Base-by-base conservation (phyloP, 2,888 invertebrate genomes). In the Drosophila paracracens region DNA sequence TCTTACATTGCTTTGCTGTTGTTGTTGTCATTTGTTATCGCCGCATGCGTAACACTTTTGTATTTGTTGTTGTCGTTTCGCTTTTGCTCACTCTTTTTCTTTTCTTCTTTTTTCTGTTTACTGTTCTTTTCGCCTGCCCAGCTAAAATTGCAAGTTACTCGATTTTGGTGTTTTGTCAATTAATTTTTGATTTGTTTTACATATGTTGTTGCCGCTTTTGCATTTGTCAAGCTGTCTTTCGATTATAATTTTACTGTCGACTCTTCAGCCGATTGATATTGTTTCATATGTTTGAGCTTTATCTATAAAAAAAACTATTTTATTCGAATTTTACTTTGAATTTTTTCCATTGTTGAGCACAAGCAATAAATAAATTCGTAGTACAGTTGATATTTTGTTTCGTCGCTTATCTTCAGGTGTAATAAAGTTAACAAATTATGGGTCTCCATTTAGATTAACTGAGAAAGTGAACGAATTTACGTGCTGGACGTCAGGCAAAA, bases 61-160 rank as follows among this genome's bases (percentile, higher is more conserved):
- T 35, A 21, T 51, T 36, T 69, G 40, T 50, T 57, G 60, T 18
- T 75, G 38, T 33, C 62, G 18, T 61, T 61, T 18, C 51, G 63
- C 51, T 70, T 59, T 66, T 61, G 51, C 50, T 40, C 67, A 68
- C 59, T 64, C 18, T 18, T 38, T 38, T 38, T 40, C n/a, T 21
- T 4, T 10, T 11, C 10, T 16, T 36, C 16, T 36, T 36, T 46
- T 25, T 16, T 25, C 46, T 25, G 46, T 71, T 67, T 73, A 75
- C 73, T 71, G 70, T 71, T 75, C 57, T 73, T 76, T 70, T 62
- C 27, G 62, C 62, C 46, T 29, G 21, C 4, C 18, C 21, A 46
- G 46, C 48, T 18, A 48, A 50, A 50, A 50, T 50, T 50, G 51
- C 75, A 67, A 70, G 53, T 73, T 67, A 27, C 62, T 51, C 51